Evolutionary conservation across 1,140 invertebrate species (phyloP), one percentile per base, ranked within the genome.

Genomic region (Drosophila virilis): DNA sequence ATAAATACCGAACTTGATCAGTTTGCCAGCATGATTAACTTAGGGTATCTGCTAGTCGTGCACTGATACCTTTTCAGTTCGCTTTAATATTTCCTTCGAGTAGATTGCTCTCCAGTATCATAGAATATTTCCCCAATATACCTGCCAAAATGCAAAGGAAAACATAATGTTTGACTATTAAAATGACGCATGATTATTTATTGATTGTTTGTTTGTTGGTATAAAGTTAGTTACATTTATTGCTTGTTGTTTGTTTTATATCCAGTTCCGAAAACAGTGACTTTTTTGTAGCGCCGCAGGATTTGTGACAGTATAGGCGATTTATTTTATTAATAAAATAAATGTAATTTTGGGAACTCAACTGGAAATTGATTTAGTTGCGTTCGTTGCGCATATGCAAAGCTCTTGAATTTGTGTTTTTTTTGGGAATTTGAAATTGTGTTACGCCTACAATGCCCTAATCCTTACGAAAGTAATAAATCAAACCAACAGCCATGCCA

Each of bases 391-490:
- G 37, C 45, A 46, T 46, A 37, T 13, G 1, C n/a, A 42, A 45
- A 6, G n/a, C 37, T 13, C 12, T 40, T 50, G 15, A 37, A 51
- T 45, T 32, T 35, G 58, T 55, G 22, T 17, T 1, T 17, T 1
- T 17, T 6, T 48, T 9, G 32, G n/a, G 10, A 6, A 46, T 59
- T 55, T 38, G 52, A 32, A 50, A 15, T n/a, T 52, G 6, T 46
- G 17, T 35, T 64, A 42, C 33, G 50, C 65, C 55, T 37, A 37
- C 42, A n/a, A 22, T 62, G 10, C 32, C 50, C 66, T 85, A 85
- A 15, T 50, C 66, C 60, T 86, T 85, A 40, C 82, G 82, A 45
- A 77, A 43, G 8, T 78, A 61, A 38, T 72, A 86, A 35, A 86
- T 69, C 68, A 86, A 67, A 59, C 82, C 69, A 45, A 73, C 57